Percentiles rank a stretch among this genome's conserved stretches.
Conservation (phyloP, 2,113 vertebrate species). For the Pygoscelis antarcticus region DNA sequence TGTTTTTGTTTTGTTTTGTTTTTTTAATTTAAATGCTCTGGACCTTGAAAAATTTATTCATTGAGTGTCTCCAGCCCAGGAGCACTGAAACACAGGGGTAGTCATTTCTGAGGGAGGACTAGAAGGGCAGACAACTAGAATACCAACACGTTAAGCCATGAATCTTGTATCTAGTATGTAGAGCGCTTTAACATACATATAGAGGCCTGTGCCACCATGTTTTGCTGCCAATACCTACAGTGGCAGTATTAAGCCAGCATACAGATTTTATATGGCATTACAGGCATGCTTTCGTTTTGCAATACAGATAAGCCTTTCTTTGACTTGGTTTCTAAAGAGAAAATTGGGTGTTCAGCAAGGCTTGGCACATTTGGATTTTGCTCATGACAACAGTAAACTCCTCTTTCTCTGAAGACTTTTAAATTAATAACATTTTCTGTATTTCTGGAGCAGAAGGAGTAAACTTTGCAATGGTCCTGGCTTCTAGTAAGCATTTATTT, state of each 20-base stretch:
- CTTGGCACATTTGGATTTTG: neutral
- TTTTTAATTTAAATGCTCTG: neutral
- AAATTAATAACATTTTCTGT: neutral
- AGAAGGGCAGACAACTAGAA: neutral
- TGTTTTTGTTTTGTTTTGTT: neutral
- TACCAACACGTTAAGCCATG: too few relatives aligned
- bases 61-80: neutral
- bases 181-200: fast-evolving
- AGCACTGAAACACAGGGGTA: neutral
- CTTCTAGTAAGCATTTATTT: neutral
- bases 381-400: neutral
- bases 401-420: neutral
- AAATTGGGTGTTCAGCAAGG: neutral
- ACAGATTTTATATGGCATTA: neutral
- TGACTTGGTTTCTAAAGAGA: neutral
- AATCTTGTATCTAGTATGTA: fast-evolving
- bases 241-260: fast-evolving
- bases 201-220: too few relatives aligned
- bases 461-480: neutral
- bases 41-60: neutral
- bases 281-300: neutral
- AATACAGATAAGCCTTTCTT: neutral
- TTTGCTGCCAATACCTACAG: too few relatives aligned
- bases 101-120: too few relatives aligned
- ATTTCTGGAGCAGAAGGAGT: neutral